Base-by-base conservation (phyloP, 1,140 invertebrate genomes). In the Neodiprion fabricii region DNA sequence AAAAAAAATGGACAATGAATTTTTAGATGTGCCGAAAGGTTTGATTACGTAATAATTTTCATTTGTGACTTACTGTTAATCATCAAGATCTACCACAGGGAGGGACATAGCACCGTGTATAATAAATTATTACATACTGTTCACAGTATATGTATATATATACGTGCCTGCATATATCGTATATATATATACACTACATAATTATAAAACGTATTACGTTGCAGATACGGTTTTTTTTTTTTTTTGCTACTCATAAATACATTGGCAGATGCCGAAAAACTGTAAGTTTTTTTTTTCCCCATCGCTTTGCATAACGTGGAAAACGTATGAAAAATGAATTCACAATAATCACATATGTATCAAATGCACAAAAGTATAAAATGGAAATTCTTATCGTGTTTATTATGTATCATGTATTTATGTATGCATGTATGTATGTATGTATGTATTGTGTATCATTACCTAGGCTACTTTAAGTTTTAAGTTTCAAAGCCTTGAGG, bases 71-170 rank as follows among this genome's bases (percentile, higher is more conserved):
- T n/a, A 23, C 11, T 48, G 17, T 67, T 40, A 75, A 66, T 71
- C 67, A 70, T 50, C 50, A 28, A 71, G 65, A 65, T 72, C 67
- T 61, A 61, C 67, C 70, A 48, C 48, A 65, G 69, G 28, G 28
- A n/a, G 53, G 70, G 68, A 75, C 70, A 67, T 76, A 78, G 75
- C 77, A 75, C 77, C 77, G 76, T 72, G 66, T 40, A 71, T 78
- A 70, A 69, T 61, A 72, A 78, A 75, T 78, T 40, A 40, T 40
- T 75, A 78, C 75, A 74, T 74, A 78, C 71, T 76, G 71, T 76
- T 72, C 72, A 78, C 71, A 40, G 67, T 74, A 76, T 73, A 76
- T 48, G 72, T 66, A 72, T 53, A 72, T 74, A 69, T 40, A 40
- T 40, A 76, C 28, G 70, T 66, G 69, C 48, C 68, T 74, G 61